Base-by-base conservation (phyloP, 2,797 vertebrate genomes). In the Gallirallus australis region DNA sequence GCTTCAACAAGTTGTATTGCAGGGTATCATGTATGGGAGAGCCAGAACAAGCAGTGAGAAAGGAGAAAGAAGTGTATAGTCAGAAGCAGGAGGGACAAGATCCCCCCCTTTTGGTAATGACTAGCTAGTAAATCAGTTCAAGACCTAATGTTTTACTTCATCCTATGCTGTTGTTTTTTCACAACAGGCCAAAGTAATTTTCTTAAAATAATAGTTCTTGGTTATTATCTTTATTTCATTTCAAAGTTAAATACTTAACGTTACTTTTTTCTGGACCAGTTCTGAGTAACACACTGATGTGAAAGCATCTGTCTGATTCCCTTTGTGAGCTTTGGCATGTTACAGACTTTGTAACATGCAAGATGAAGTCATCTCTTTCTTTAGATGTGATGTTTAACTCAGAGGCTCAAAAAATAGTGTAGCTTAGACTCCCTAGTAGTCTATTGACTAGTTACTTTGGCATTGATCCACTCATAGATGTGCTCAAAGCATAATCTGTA, bases 41-140 rank as follows among this genome's bases (percentile, higher is more conserved):
- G 11, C 37, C 37, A 37, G 37, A 60, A 31, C 5, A 66, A 57
- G 15, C 0, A 59, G 35, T 4, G 9, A 37, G 69, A 47, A 81
- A 71, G 8, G 61, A 72, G 45, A n/a, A 82, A 35, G n/a, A 24
- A 37, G 4, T 5, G 6, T 13, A 47, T 1, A 39, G n/a, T 6
- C 28, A 6, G 2, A 59, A 53, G 54, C 33, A 80, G 28, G 23
- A 82, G 53, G 82, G 88, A 81, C 76, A 88, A 75, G 45, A 88
- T 94, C 37, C 9, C 78, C 64, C 68, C 16, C 82, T 93, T 83
- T 47, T 33, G 85, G 87, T 42, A 48, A 15, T 7, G 47, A 18
- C 1, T 11, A 68, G 23, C 35, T 48, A 2, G 0, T 21, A 27
- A n/a, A 27, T 59, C 27, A 48, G 0, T 40, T 77, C 33, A 23